Percentiles rank a stretch among this genome's conserved stretches.
Evolutionary conservation across 1,140 invertebrate species (phyloP).

Genomic region (Drosophila ercepeae): DNA sequence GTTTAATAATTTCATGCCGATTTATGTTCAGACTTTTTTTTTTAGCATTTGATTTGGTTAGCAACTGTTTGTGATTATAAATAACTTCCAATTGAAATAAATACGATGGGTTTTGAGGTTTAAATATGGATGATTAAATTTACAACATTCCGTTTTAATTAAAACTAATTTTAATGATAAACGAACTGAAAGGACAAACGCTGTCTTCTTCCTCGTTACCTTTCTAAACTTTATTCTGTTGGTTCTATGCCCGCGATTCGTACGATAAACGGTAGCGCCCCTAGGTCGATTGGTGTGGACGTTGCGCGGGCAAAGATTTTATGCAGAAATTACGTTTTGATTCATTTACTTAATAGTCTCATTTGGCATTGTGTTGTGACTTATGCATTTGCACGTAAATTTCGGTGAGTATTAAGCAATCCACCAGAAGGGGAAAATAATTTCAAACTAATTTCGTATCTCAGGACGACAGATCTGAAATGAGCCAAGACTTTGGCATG

Average conservation of each 20-base stretch:
- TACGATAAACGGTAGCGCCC: no score
- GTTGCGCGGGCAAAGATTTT: no score
- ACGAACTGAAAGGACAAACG: not conserved
- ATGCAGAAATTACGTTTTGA: no score
- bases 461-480: conserved; percentile 51
- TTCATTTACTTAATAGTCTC: no score
- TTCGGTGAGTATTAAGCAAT: conserved; percentile 57
- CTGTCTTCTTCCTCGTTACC: no score
- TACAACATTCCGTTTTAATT: conserved; percentile 4
- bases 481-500: conserved; percentile 39
- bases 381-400: conserved; percentile 24
- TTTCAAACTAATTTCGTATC: conserved; percentile 34
- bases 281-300: no score
- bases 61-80: conserved; percentile 32
- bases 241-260: no score
- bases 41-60: conserved; percentile 33
- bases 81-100: conserved; percentile 17
- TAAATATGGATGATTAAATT: conserved; percentile 11
- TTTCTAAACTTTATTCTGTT: no score
- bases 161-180: not conserved
- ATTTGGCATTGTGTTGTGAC: not conserved
- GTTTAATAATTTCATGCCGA: conserved; percentile 44
- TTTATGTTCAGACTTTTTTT: conserved; percentile 20
- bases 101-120: conserved; percentile 9
- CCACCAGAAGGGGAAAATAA: conserved; percentile 14